A percentile compares a stretch with the other conserved stretches of the same genome.
Evolutionary conservation across 2,888 invertebrate genomes (phyloP).

Genomic region (Eupsilia transversa): DNA sequence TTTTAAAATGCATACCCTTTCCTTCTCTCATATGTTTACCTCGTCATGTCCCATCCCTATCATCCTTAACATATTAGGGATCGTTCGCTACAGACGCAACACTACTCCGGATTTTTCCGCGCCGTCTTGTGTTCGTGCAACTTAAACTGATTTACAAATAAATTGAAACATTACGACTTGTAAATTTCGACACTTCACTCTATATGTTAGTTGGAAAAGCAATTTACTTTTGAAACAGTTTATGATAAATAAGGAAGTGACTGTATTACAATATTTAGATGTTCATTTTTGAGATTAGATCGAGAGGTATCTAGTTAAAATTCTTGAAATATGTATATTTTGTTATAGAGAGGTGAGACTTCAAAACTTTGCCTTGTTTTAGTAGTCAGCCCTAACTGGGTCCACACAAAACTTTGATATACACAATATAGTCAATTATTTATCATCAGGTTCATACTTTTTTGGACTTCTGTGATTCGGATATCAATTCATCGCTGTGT

Average conservation of each 20-base stretch:
- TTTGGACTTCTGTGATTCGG: neutral
- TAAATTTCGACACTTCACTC: slow-evolving; percentile 47
- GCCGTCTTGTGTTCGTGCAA: slow-evolving; percentile 67
- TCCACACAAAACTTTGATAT: neutral
- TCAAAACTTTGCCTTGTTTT: neutral
- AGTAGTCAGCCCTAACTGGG: neutral
- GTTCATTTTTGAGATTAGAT: neutral
- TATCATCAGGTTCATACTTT: neutral
- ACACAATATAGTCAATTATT: neutral
- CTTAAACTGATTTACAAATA: slow-evolving; percentile 73
- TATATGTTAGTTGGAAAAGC: slow-evolving; percentile 47
- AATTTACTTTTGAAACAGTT: slow-evolving; percentile 40
- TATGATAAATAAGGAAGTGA: slow-evolving; percentile 21
- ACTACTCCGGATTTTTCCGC: slow-evolving; percentile 75
- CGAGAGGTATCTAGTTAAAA: neutral
- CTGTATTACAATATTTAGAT: slow-evolving; percentile 2
- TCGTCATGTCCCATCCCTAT: slow-evolving; percentile 48
- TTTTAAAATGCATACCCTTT: neutral
- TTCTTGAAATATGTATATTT: neutral
- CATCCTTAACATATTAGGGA: slow-evolving; percentile 78
- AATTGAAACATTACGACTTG: slow-evolving; percentile 72
- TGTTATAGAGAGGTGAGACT: neutral
- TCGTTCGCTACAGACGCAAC: slow-evolving; percentile 77
- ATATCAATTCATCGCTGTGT: neutral
- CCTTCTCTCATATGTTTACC: neutral